Evolutionary conservation across 2,113 vertebrate genomes (phyloP), one percentile per base, ranked within the genome.

Genomic region (Argyrosomus japonicus): DNA sequence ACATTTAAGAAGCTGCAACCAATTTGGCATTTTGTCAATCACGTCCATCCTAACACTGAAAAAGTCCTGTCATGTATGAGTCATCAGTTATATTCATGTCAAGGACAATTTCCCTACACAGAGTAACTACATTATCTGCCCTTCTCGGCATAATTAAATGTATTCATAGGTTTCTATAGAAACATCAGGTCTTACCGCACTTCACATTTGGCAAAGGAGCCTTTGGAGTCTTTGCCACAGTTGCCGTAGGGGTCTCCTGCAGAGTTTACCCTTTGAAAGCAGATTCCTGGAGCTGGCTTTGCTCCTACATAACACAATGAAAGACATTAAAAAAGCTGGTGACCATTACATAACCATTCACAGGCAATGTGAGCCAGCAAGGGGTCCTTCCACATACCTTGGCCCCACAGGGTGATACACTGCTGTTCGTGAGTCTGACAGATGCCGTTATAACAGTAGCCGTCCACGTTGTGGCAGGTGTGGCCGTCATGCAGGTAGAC

Each of bases 361-460:
- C 0, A 0, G 12, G 50, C 45, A 15, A 17, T 1, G 5, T 4
- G 45, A 54, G 5, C 3, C 32, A 18, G 63, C 1, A 3, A 21
- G 10, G 25, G 43, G 56, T 47, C 11, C 17, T 40, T 43, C 6
- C 15, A 74, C 95, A 1, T 90, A 99, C 98, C 98, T 94, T 93
- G 96, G 27, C 98, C 98, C 98, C 98, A 99, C 64, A 99, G 97
- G 0, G 97, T 98, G 94, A 98, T 95, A n/a, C 98, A 99, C 82
- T 99, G 98, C 91, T 99, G 98, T 92, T 99, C 98, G 3, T 99
- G 98, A 56, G 98, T 99, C 93, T 98, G 98, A 86, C 98, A 99
- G 85, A 99, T 95, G 93, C 98, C 98, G 0, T 97, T 99, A 88
- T 99, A 99, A 87, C 98, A 99, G 92, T 98, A 97, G 0, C 98